Base-by-base conservation (phyloP, 2,113 vertebrate species). In the Opisthocomus hoazin region DNA sequence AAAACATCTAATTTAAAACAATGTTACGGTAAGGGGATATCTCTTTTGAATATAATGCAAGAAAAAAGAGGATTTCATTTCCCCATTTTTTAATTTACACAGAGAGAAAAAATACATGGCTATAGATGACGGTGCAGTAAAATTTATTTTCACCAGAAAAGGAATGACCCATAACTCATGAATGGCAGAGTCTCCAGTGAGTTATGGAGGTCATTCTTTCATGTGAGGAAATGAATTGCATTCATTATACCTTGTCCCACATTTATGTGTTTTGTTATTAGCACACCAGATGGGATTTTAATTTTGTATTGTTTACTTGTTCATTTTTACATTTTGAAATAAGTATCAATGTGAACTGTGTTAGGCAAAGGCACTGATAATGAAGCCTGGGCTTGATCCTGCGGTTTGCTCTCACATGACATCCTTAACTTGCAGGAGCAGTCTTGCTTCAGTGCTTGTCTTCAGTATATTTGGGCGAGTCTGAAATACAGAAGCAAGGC, bases 101-200 rank as follows among this genome's bases (percentile, higher is more conserved):
- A 87, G 94, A 66, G 90, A 93, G 80, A 91, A 94, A 92, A 97
- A 96, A 96, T 71, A 95, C 95, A 91, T 68, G 84, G 93, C 89
- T 93, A 10, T 39, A 94, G 95, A 96, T 1, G 77, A 94, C 10
- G 36, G 86, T 92, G 90, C 68, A 6, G 94, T 89, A 98, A 90
- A 98, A 98, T 98, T 98, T 98, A 97, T 98, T 98, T 98, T 97
- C 96, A 93, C 96, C 95, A 93, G 97, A 92, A 97, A 96, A 96
- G 89, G 96, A 98, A 98, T 97, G 97, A 98, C 94, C 96, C 94
- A 98, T 98, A 98, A 98, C 93, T 98, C 98, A 98, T 58, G 89
- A 97, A 91, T 96, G 97, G 97, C 97, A 97, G 97, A 63, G 93
- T 94, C 97, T 98, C 96, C 85, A 97, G 89, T 98, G 97, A 98